A percentile compares a stretch with the other conserved stretches of the same genome.
These are phyloP conservation scores for Galeopsomyia nigrocyanea DNA, from an alignment of 2,888 invertebrate species.

Conservation along the genomic window DNA sequence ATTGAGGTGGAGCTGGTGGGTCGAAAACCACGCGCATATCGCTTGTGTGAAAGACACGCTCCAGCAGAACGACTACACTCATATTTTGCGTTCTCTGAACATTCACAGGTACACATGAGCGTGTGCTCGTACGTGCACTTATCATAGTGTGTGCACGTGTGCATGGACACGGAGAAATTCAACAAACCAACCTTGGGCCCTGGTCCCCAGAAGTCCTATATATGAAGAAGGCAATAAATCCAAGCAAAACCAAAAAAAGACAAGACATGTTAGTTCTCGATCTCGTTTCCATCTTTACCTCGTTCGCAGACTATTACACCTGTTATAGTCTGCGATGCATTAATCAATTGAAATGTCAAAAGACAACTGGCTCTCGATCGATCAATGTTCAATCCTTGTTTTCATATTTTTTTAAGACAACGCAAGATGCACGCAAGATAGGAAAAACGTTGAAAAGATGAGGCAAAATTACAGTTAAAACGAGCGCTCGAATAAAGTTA, in stretches of 20 bases:
- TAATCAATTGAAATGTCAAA: not conserved
- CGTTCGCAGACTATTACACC: slow-evolving; percentile 3
- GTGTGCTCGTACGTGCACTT: slow-evolving; percentile 10
- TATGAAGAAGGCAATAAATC: slow-evolving; percentile 57
- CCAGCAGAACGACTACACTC: too few species aligned
- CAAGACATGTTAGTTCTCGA: slow-evolving; percentile 50
- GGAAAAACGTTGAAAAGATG: too few species aligned
- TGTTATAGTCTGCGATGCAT: not conserved
- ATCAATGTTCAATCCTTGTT: too few species aligned
- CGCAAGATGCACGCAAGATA: too few species aligned
- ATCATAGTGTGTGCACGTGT: not conserved
- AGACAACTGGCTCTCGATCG: not conserved
- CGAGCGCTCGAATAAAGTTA: too few species aligned
- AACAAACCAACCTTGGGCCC: slow-evolving; percentile 76
- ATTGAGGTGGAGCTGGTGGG: not conserved
- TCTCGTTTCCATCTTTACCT: slow-evolving; percentile 9
- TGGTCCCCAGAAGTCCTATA: slow-evolving; percentile 77
- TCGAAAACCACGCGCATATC: slow-evolving; percentile 20
- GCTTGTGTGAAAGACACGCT: slow-evolving; percentile 8
- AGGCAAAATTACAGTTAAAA: not conserved
- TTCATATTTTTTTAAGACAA: too few species aligned
- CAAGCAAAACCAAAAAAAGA: slow-evolving; percentile 54
- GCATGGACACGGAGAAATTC: slow-evolving; percentile 35
- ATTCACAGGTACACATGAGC: slow-evolving; percentile 9
- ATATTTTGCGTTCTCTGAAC: slow-evolving; percentile 20